Evolutionary conservation across 2,888 invertebrate species (phyloP), one percentile per base, ranked within the genome.

Genomic region (Cremastobaeus sp.): DNA sequence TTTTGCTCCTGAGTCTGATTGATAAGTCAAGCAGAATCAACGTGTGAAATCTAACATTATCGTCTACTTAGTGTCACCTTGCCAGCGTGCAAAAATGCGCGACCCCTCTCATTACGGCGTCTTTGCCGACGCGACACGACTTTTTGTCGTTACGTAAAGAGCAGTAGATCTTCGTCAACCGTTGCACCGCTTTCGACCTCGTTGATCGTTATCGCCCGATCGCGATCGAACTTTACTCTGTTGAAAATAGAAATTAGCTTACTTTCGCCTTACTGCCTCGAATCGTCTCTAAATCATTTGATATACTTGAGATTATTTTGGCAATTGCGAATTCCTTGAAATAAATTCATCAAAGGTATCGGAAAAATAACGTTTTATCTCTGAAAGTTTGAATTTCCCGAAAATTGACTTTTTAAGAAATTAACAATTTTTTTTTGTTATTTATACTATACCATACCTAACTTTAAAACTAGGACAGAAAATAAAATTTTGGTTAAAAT

Each of bases 171-270:
- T 60, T 69, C 60, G 69, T 60, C 69, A 69, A 60, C 69, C 37
- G 69, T 54, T 69, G 68, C 59, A 66, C 55, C 45, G 47, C 39
- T 55, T 62, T 55, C 30, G 52, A 64, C 71, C 64, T 71, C 71
- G 65, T 50, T 65, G 71, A 59, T 72, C 59, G 52, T 72, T 72
- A 65, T 72, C 71, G 71, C 43, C 20, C 39, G 54, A 39, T 65
- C 72, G 72, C 34, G 54, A 72, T 66, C 45, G 65, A 72, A 47
- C 65, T 48, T n/a, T 30, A 45, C 57, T 43, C 60, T 30, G 64
- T 66, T 72, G 59, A 65, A 71, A 72, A 72, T 66, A 72, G 72
- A 72, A 72, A 72, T 65, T 72, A 72, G 60, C 65, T 72, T 54
- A 72, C 72, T 65, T 72, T 72, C 72, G 65, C 72, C 47, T 65